Evolutionary conservation across 1,140 invertebrate species (phyloP), one percentile per base, ranked within the genome.

Genomic region (Ectropis grisescens): DNA sequence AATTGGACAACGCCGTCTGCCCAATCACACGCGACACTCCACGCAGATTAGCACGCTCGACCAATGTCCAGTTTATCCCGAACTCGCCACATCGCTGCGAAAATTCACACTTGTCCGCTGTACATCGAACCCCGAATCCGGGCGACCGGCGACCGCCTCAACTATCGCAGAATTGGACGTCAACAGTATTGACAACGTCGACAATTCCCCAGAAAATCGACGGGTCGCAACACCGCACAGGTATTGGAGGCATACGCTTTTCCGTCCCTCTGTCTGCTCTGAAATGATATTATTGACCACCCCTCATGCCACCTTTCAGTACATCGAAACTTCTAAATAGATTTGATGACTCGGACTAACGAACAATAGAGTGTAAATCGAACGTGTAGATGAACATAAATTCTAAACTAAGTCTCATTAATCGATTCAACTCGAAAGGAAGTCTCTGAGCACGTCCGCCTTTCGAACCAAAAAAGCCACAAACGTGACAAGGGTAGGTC

Each of bases 21-120:
- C 70, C 75, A 80, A 80, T 80, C 75, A 80, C 59, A 75, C 60
- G 69, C 70, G 70, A 72, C 69, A 72, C 68, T 71, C 75, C 50
- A 67, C 66, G 67, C 68, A 72, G 70, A 80, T 80, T 76, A 76
- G 75, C 62, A 64, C 54, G 58, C 54, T 69, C 58, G 55, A 48
- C 59, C 55, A 50, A 61, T 55, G 52, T 49, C 58, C 51, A 50
- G 50, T 55, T 42, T 51, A 44, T 29, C 36, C 32, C 47, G 41
- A 58, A 57, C 50, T 48, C 35, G 27, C 33, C 37, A 35, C 39
- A 16, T 38, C 15, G 50, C 45, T 44, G 45, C 53, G 57, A 70
- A 62, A 67, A 70, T 72, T 62, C 55, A 58, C 58, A 59, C 55
- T 58, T 49, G 42, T 40, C 46, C 57, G 55, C 38, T 47, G 40